Evolutionary conservation across 2,113 vertebrate species (phyloP), one percentile per base, ranked within the genome.

Genomic region (Prochilodus magdalenae): DNA sequence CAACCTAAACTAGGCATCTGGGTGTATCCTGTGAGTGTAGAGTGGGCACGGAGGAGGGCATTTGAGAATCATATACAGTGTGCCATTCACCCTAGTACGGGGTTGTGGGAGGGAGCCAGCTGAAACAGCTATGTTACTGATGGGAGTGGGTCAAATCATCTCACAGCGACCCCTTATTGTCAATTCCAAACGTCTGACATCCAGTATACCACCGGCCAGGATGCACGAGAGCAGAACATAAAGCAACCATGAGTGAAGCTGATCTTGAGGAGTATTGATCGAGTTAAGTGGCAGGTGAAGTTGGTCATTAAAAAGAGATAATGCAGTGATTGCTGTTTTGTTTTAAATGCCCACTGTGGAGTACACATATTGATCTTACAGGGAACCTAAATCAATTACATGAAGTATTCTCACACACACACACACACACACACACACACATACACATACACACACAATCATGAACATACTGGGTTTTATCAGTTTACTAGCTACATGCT

Each of bases 401-500:
- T 40, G 30, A 16, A 62, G 24, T 77, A 36, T n/a, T 16, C 5
- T 5, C 67, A 67, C 59, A 55, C 53, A 66, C 76, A 79, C 55
- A 72, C 14, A 30, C 18, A 49, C 12, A 24, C 26, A 59, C 70
- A 72, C 18, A 57, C 12, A 24, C 26, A 59, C 70, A 72, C 62
- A 57, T 55, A 71, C 20, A 55, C 73, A 73, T 49, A 62, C 53
- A 72, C 76, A 75, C 55, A 75, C 10, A 47, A 7, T 79, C 29
- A 26, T 26, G n/a, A 11, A 24, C 5, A 26, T 5, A 57, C 5
- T 1, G 5, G 22, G 81, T 77, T 89, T 88, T 85, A 88, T 83
- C 83, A 75, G 86, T 84, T 75, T 87, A 57, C 75, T 75, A 92
- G 71, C 86, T 85, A 86, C 73, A 88, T 90, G 90, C 59, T 74